Conservation (phyloP, 2,113 vertebrate genomes). For the Edolisoma coerulescens region DNA sequence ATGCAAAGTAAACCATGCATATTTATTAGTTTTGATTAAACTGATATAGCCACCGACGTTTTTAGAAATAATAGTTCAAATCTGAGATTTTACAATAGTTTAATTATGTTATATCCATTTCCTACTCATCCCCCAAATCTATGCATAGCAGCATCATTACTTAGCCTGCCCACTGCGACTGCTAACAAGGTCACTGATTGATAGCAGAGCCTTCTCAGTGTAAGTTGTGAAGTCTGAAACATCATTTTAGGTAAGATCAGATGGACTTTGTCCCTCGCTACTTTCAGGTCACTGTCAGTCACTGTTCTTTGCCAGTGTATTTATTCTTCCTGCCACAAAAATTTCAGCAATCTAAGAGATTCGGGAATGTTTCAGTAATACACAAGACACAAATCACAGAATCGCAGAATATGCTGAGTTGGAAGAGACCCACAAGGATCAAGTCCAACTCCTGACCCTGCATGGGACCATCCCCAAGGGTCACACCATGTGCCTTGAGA, state of each 20-base stretch:
- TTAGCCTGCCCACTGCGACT: background rate
- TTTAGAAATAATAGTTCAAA: background rate
- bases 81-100: background rate
- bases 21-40: constrained; percentile 4
- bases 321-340: background rate
- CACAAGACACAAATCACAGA: background rate
- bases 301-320: background rate
- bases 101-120: background rate
- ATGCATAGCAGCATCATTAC: background rate
- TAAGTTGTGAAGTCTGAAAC: background rate
- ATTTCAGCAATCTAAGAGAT: background rate
- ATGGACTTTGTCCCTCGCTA: background rate
- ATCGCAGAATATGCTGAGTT: background rate
- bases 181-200: constrained; percentile 2
- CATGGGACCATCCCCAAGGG: background rate
- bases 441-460: background rate
- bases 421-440: background rate
- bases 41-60: background rate
- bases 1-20: background rate
- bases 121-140: background rate
- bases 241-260: background rate
- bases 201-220: background rate
- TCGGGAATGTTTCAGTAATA: background rate
- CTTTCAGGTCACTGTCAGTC: background rate
- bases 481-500: background rate